Percentiles rank a stretch among this genome's conserved stretches.
Evolutionary conservation across 2,797 vertebrate species (phyloP).

Genomic region (Acipenser oxyrinchus): DNA sequence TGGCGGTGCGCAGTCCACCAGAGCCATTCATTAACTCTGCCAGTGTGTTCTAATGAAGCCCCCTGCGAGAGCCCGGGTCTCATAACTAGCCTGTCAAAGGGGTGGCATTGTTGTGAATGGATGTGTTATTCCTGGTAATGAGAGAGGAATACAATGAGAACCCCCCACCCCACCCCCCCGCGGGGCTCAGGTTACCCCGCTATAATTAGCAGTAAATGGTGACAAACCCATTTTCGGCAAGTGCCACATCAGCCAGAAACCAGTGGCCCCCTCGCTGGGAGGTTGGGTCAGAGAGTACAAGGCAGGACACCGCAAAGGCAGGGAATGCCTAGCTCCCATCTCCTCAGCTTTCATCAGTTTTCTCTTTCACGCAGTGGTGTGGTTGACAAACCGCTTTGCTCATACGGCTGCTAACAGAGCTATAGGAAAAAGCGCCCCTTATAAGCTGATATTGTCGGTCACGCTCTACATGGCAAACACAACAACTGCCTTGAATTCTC

Average conservation of each 20-base stretch:
- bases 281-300: not conserved
- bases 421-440: too few relatives aligned
- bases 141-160: conserved; percentile 12
- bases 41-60: conserved; percentile 14
- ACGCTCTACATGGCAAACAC: too few relatives aligned
- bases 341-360: too few relatives aligned
- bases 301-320: not conserved
- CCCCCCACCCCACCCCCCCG: not conserved
- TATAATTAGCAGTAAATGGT: not conserved
- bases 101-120: conserved; percentile 13
- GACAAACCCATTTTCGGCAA: not conserved
- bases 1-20: not conserved
- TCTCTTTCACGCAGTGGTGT: too few relatives aligned
- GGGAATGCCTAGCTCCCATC: too few relatives aligned
- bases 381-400: too few relatives aligned
- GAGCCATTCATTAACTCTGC: conserved; percentile 19
- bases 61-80: conserved; percentile 8
- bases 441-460: not conserved
- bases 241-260: not conserved
- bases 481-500: too few relatives aligned
- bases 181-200: not conserved
- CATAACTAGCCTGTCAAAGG: conserved; percentile 17
- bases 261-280: not conserved
- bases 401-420: too few relatives aligned
- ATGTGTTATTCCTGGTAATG: conserved; percentile 13